phyloP scores from a whole-genome alignment of 2,888 invertebrate species.

The Folsomia manolachei region DNA sequence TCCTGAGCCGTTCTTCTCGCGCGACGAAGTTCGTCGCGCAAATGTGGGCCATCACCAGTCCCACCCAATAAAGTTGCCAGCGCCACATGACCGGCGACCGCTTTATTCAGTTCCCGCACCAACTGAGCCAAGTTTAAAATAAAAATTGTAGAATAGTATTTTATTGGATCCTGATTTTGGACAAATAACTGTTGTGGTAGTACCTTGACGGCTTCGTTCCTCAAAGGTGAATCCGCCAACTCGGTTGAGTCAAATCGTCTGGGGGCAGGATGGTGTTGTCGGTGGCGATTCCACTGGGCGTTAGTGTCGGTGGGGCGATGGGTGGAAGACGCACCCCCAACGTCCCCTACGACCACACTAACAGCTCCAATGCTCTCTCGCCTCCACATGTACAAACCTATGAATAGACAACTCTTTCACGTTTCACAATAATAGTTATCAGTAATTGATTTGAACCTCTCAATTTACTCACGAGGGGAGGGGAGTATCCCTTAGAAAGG shows the following conservation, averaged over 20 bases:
- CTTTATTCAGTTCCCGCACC: constrained; percentile 52
- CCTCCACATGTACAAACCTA: constrained; percentile 51
- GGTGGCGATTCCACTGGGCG: constrained; percentile 43
- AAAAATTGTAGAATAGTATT: neutral
- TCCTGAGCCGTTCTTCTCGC: constrained; percentile 52
- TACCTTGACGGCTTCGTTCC: constrained; percentile 49
- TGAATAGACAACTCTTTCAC: no score
- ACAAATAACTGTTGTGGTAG: neutral
- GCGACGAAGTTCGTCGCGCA: constrained; percentile 52
- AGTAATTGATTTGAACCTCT: no score
- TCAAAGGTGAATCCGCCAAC: constrained; percentile 48
- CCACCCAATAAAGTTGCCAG: constrained; percentile 51
- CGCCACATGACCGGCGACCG: constrained; percentile 51
- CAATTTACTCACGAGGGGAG: neutral
- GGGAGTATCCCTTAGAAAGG: neutral
- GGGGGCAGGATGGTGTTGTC: constrained; percentile 26
- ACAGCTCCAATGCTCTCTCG: constrained; percentile 49
- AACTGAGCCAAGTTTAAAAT: constrained; percentile 45
- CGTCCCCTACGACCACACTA: constrained; percentile 45
- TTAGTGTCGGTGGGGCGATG: constrained; percentile 23
- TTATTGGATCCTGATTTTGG: no score
- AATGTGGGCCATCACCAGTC: constrained; percentile 52
- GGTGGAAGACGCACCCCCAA: neutral
- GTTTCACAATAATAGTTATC: no score
- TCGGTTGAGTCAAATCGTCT: constrained; percentile 49